These are phyloP conservation scores for Tetrao urogallus DNA, from an alignment of 2,113 vertebrate species.

Conservation along the genomic window DNA sequence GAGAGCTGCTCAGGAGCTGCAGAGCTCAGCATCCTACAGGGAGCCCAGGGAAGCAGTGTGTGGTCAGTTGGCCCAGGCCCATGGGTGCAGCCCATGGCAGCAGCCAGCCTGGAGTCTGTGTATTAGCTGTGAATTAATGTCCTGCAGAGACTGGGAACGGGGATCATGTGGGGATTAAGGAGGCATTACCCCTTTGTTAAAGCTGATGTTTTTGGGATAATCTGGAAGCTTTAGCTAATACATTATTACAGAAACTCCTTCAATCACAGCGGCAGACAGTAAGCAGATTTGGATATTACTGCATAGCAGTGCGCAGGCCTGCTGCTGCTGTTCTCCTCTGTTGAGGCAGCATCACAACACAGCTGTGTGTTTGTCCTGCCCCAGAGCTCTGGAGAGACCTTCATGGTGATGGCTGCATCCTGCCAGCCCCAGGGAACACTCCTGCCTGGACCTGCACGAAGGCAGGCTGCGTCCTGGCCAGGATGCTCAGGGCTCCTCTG, in stretches of 20 bases:
- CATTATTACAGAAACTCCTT: constrained; percentile 78
- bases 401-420: background rate
- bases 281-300: constrained; percentile 78
- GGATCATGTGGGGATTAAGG: constrained; percentile 76
- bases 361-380: background rate
- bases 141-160: constrained; percentile 65
- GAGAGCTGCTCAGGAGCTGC: background rate
- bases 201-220: constrained; percentile 80
- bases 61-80: background rate
- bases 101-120: constrained; percentile 57
- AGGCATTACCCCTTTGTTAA: constrained; percentile 79
- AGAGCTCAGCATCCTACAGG: background rate
- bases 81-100: background rate
- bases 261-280: constrained; percentile 74
- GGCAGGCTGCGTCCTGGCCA: background rate
- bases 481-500: background rate
- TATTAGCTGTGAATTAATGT: constrained; percentile 78
- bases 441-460: background rate
- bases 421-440: background rate
- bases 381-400: background rate
- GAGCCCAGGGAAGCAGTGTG: background rate
- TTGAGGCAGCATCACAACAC: background rate
- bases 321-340: constrained; percentile 13
- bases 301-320: background rate
- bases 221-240: constrained; percentile 79